phyloP scores from a whole-genome alignment of 2,888 invertebrate genomes.

The Erannis defoliaria region DNA sequence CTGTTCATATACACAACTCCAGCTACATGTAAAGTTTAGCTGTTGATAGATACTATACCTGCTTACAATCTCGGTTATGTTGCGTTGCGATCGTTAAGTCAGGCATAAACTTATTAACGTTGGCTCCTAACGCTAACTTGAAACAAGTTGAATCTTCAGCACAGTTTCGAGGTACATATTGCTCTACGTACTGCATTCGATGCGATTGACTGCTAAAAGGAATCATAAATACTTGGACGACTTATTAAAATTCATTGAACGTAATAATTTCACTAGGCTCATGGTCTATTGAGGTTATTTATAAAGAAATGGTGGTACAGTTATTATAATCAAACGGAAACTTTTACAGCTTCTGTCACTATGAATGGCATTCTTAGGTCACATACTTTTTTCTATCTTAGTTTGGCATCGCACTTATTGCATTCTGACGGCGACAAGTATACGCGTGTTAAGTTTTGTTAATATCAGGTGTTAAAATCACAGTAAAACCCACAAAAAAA shows the following conservation, averaged over 20 bases:
- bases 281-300: too few species aligned
- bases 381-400: too few species aligned
- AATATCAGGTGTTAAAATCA: too few species aligned
- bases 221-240: background rate
- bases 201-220: background rate
- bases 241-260: background rate
- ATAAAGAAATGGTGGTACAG: too few species aligned
- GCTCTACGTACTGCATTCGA: background rate
- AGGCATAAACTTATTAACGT: constrained; percentile 43
- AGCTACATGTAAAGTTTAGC: constrained; percentile 4
- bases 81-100: constrained; percentile 37
- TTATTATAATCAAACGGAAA: too few species aligned
- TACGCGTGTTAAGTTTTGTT: too few species aligned
- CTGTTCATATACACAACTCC: background rate
- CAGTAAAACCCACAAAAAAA: too few species aligned
- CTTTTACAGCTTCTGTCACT: too few species aligned
- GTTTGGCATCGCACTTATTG: too few species aligned
- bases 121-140: constrained; percentile 24
- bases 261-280: too few species aligned
- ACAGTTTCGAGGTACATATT: background rate
- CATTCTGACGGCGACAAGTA: too few species aligned
- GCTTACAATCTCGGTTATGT: constrained; percentile 38
- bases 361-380: too few species aligned
- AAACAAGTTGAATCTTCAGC: constrained; percentile 21
- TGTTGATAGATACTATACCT: constrained; percentile 23